A percentile compares a stretch with the other conserved stretches of the same genome.
Evolutionary conservation across 2,888 invertebrate genomes (phyloP).

Genomic region (Sycophila texana): DNA sequence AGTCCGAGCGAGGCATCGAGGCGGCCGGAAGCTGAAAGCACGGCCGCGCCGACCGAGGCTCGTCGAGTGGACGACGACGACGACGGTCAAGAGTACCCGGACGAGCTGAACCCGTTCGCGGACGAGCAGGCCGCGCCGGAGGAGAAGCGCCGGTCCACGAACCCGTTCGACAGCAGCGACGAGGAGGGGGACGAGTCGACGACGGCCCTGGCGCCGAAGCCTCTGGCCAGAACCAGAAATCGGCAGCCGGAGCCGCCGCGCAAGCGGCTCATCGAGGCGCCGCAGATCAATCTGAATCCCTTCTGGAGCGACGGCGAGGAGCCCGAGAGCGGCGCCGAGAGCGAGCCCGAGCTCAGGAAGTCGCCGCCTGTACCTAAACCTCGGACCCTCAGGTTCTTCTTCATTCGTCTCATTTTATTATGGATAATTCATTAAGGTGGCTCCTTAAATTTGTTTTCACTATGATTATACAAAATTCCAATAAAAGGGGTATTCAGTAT

Average conservation of each 20-base stretch:
- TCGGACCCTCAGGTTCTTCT: constrained; percentile 72
- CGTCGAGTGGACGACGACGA: background rate
- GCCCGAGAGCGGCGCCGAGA: constrained; percentile 64
- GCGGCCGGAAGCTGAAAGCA: background rate
- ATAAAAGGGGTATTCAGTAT: too few relatives aligned
- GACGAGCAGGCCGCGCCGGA: constrained; percentile 75
- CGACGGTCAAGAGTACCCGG: constrained; percentile 80
- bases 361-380: constrained; percentile 76
- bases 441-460: too few relatives aligned
- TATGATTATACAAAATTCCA: too few relatives aligned
- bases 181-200: constrained; percentile 65
- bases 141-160: constrained; percentile 70
- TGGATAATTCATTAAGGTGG: too few relatives aligned
- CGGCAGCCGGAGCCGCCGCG: constrained; percentile 50
- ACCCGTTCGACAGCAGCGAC: constrained; percentile 83
- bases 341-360: constrained; percentile 47
- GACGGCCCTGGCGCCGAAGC: background rate
- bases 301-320: constrained; percentile 85
- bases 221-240: constrained; percentile 40
- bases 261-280: constrained; percentile 75
- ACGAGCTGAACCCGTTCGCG: constrained; percentile 89
- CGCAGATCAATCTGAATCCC: constrained; percentile 81
- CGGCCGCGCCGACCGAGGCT: constrained; percentile 33
- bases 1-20: background rate
- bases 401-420: constrained; percentile 5